Evolutionary conservation across 2,888 invertebrate species (phyloP), one percentile per base, ranked within the genome.

Genomic region (Drosophila austrosaltans): DNA sequence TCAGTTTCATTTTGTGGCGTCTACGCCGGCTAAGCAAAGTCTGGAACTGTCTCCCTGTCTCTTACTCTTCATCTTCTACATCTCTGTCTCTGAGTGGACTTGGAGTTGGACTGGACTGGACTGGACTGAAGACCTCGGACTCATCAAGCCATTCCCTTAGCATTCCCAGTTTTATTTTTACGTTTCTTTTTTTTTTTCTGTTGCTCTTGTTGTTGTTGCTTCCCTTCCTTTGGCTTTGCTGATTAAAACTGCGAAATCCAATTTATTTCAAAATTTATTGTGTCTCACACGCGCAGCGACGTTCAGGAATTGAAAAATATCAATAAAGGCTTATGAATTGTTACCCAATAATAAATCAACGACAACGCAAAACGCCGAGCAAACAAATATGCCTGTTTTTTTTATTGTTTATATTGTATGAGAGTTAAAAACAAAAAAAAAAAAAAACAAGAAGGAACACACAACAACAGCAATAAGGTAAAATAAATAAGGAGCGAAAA

Each of bases 211-310:
- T 30, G 36, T 10, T 48, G 48, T 25, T 48, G 22, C 25, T 48
- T 63, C 71, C 76, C 69, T 75, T 74, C 58, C 58, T 63, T 68
- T 73, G 53, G 68, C 59, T 60, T 72, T 75, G 81, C 87, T 86
- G 88, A 88, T 88, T 88, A 85, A 88, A 85, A 85, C 87, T 87
- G 82, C 82, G 87, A 84, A 88, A 86, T 82, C 87, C 89, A 88
- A 86, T 86, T 86, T 86, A 86, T 86, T 86, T 88, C 85, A 87
- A 87, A 88, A 88, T 88, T 86, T 88, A 88, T 85, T 85, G 88
- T 85, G 84, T 86, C 82, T 83, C 82, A 83, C 82, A 83, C 82
- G 87, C 85, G 78, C 78, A 70, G 77, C 57, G 85, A 87, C 82
- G 82, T 87, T 75, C 80, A 83, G 82, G 82, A 83, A 83, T 83